These are phyloP conservation scores for Pachyseris speciosa DNA, from an alignment of 64 coral and sea anemone genomes.

Conservation along the genomic window DNA sequence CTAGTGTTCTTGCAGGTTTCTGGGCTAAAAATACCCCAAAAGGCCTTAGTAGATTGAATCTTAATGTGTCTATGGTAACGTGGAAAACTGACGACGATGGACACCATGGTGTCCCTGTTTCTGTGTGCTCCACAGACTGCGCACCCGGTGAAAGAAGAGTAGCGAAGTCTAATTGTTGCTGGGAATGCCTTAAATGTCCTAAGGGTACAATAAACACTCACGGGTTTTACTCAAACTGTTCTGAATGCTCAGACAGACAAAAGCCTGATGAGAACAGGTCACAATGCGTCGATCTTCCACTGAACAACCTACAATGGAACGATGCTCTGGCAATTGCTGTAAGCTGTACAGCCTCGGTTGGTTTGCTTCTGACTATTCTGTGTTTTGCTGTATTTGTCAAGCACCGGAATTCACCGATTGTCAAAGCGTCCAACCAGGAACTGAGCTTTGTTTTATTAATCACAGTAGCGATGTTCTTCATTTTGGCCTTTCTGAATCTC, in stretches of 20 bases:
- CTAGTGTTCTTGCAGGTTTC: not conserved
- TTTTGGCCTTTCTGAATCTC: slow-evolving; percentile 13
- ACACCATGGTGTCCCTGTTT: not conserved
- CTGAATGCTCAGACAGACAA: slow-evolving; percentile 34
- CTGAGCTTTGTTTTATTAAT: slow-evolving; percentile 53
- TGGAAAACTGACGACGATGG: slow-evolving; percentile 1
- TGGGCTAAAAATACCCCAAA: not conserved
- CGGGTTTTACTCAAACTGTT: slow-evolving; percentile 49
- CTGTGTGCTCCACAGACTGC: slow-evolving; percentile 39
- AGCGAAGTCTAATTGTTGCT: slow-evolving; percentile 43
- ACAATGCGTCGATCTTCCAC: slow-evolving; percentile 37
- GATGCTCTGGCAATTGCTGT: not conserved
- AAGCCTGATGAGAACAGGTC: slow-evolving; percentile 33
- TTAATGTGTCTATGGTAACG: not conserved
- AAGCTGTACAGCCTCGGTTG: not conserved
- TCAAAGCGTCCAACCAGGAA: slow-evolving; percentile 59
- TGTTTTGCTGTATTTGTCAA: slow-evolving; percentile 11
- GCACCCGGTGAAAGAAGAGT: slow-evolving; percentile 13
- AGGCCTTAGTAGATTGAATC: not conserved
- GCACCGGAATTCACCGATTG: slow-evolving; percentile 45
- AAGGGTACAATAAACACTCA: slow-evolving; percentile 2
- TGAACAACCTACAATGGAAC: slow-evolving; percentile 25
- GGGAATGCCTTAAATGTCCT: slow-evolving; percentile 64
- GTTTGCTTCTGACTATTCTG: slow-evolving; percentile 5
- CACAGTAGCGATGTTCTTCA: slow-evolving; percentile 29